These are phyloP conservation scores for Rhagologus leucostigma DNA, from an alignment of 2,113 vertebrate genomes.

Conservation along the genomic window DNA sequence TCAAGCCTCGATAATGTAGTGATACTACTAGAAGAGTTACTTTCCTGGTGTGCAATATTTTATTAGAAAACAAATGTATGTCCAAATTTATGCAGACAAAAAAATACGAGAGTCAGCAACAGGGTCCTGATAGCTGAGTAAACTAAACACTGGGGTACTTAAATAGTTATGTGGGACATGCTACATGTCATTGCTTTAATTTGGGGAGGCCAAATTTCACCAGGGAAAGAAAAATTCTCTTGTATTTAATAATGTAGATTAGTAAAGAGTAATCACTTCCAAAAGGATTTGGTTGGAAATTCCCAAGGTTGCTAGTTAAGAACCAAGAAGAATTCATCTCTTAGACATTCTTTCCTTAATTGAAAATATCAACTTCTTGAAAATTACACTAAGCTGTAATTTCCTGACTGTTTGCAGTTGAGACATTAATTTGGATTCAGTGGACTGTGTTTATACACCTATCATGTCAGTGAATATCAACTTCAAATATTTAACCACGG, in stretches of 20 bases:
- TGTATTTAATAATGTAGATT: not conserved
- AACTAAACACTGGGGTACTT: not conserved
- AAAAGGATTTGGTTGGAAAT: not conserved
- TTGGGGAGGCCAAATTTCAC: not conserved
- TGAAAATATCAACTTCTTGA: not conserved
- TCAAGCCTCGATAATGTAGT: not conserved
- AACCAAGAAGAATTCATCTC: not conserved
- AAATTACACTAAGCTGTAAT: not conserved
- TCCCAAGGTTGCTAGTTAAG: not conserved
- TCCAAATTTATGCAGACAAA: not conserved
- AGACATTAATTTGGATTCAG: not conserved
- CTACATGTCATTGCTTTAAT: not conserved
- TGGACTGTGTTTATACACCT: not conserved
- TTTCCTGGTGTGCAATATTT: not conserved
- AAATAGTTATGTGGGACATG: not conserved
- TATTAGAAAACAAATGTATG: not conserved
- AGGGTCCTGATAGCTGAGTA: not conserved
- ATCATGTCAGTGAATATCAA: not conserved
- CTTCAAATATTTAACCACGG: not conserved
- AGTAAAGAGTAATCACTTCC: not conserved
- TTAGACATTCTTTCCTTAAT: not conserved
- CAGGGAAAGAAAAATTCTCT: not conserved
- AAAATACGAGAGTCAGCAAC: not conserved
- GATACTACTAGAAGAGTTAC: not conserved
- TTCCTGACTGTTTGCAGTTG: not conserved